Evolutionary conservation across 2,888 invertebrate genomes (phyloP), one percentile per base, ranked within the genome.

Genomic region (Pantelozetes paolii): DNA sequence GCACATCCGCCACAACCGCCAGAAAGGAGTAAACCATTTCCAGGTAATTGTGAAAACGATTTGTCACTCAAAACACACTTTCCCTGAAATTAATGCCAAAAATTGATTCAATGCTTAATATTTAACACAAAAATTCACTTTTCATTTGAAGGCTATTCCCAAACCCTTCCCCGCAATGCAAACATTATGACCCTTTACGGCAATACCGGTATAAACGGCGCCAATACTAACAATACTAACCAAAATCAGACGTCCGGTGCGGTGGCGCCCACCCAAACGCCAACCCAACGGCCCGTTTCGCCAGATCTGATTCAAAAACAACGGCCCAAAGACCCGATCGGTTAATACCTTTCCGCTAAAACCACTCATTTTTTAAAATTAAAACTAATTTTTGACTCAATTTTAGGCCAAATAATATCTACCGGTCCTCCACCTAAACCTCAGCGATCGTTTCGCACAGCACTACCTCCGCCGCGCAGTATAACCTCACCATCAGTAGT

Each of bases 381-480:
- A 28, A 26, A 26, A 20, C 8, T 48, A 20, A 32, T 64, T 40
- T n/a, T 72, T 28, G 20, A 32, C 6, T 42, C 5, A 23, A 28
- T n/a, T n/a, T n/a, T n/a, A 50, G 62, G 23, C 42, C 36, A 50
- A 74, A 71, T 54, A 28, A 74, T 74, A 9, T 42, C 72, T 1
- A 26, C 42, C 18, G 48, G 36, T 20, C 75, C 62, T 28, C 77
- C 86, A 82, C 86, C 86, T 81, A 87, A 87, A 83, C 86, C 86
- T 80, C 85, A 86, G 81, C 84, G 86, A 81, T 85, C 85, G 81
- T 86, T 86, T 83, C 78, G 79, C 62, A 76, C 77, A 18, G 78
- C 77, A 28, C 78, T 78, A 71, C 77, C 79, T 69, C 62, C 71
- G 2, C 32, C 72, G 18, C 57, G 64, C 32, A 26, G n/a, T 15